Conservation (phyloP, 2,797 vertebrate species). For the Alosa sapidissima region DNA sequence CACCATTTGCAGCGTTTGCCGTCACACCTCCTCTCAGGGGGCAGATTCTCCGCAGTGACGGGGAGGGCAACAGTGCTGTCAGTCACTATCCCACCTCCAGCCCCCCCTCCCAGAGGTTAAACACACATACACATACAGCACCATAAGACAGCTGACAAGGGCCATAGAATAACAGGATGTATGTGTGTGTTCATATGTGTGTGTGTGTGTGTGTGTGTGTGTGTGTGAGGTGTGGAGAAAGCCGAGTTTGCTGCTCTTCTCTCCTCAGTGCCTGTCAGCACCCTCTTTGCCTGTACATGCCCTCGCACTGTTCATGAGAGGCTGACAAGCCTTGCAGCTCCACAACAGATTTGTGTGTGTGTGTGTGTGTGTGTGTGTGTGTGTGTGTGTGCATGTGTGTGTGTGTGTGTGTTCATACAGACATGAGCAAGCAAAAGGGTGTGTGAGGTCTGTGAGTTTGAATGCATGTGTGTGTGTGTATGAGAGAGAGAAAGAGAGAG, state of each 20-base stretch:
- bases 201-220: not conserved
- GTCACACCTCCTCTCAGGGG: not conserved
- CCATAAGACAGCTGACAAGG: not conserved
- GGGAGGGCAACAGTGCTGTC: not conserved
- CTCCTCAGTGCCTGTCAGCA: constrained; percentile 17
- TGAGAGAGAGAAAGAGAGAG: not conserved
- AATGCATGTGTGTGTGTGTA: constrained; percentile 42
- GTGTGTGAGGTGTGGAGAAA: not conserved
- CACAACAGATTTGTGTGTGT: constrained; percentile 34
- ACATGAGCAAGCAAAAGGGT: constrained; percentile 30
- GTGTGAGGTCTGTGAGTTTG: constrained; percentile 26
- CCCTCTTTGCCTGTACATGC: constrained; percentile 21
- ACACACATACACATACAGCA: not conserved
- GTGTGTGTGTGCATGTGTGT: constrained; percentile 31
- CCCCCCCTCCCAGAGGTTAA: not conserved
- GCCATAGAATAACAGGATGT: constrained; percentile 23
- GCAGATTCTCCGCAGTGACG: not conserved
- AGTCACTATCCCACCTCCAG: not conserved
- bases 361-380: constrained; percentile 36
- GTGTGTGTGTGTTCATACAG: not conserved
- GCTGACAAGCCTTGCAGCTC: constrained; percentile 3
- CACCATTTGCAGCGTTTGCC: not conserved
- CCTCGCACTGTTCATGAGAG: not conserved
- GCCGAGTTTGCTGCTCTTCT: not conserved
- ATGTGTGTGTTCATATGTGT: not conserved